phyloP scores from a whole-genome alignment of 2,797 vertebrate species.

The Morelia viridis region DNA sequence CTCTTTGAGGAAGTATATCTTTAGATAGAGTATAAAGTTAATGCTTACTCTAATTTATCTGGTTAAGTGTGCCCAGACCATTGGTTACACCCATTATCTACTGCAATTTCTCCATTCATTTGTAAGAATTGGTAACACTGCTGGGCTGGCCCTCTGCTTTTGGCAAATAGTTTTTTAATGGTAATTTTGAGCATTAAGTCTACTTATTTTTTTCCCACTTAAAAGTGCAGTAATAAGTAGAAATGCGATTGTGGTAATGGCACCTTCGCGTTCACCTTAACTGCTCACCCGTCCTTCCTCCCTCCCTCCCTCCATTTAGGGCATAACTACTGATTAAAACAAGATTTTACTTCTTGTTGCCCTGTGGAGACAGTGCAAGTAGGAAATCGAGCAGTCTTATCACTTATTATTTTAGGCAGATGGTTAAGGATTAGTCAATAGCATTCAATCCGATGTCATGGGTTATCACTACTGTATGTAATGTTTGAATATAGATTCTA shows the following conservation, averaged over 20 bases:
- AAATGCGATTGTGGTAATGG: constrained; percentile 23
- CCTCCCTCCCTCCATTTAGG: constrained; percentile 6
- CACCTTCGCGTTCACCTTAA: constrained; percentile 27
- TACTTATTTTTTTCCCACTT: constrained; percentile 24
- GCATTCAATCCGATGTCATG: neutral
- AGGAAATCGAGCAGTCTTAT: constrained; percentile 5
- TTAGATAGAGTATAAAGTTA: constrained; percentile 26
- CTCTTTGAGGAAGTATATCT: constrained; percentile 28
- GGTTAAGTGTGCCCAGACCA: constrained; percentile 49
- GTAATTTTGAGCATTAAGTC: constrained; percentile 55
- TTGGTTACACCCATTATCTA: constrained; percentile 36
- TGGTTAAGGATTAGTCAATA: neutral
- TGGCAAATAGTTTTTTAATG: constrained; percentile 48
- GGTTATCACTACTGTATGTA: neutral
- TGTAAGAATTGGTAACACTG: constrained; percentile 44
- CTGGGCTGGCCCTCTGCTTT: constrained; percentile 42
- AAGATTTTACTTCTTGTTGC: constrained; percentile 19
- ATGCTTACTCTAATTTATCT: constrained; percentile 53
- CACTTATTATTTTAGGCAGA: neutral
- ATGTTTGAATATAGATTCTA: neutral
- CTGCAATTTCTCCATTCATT: constrained; percentile 40
- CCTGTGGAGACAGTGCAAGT: constrained; percentile 6
- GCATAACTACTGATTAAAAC: constrained; percentile 41
- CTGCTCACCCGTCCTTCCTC: neutral
- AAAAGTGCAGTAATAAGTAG: constrained; percentile 42